A percentile compares a stretch with the other conserved stretches of the same genome.
Evolutionary conservation across 1,140 invertebrate species (phyloP).

Genomic region (Zophobas atratus): DNA sequence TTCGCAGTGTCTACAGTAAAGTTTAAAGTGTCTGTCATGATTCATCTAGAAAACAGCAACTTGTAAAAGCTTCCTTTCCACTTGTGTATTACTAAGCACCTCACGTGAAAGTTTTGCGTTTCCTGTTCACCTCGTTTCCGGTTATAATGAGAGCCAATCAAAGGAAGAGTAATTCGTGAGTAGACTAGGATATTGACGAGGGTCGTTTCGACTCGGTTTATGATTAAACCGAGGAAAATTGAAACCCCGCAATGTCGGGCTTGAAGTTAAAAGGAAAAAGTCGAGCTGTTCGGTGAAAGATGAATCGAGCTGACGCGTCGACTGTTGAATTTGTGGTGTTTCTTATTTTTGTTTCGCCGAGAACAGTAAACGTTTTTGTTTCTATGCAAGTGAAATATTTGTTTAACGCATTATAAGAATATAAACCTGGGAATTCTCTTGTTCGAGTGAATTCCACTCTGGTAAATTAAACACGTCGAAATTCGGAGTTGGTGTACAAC

Average conservation of each 20-base stretch:
- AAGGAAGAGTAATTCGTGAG: conserved; percentile 47
- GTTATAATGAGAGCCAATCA: conserved; percentile 55
- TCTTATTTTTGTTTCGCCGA: background rate
- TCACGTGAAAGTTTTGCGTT: conserved; percentile 51
- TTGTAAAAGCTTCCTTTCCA: background rate
- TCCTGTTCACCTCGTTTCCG: conserved; percentile 54
- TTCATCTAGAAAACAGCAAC: background rate
- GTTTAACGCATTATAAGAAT: conserved; percentile 16
- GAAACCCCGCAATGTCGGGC: conserved; percentile 4
- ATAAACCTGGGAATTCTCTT: conserved; percentile 14
- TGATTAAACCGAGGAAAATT: conserved; percentile 33
- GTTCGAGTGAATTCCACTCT: conserved; percentile 11
- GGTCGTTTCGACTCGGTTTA: conserved; percentile 45
- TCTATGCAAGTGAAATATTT: conserved; percentile 8
- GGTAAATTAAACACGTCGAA: conserved; percentile 26
- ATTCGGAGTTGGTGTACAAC: conserved; percentile 13
- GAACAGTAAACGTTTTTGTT: background rate
- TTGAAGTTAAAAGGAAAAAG: conserved; percentile 15
- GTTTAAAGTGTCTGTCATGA: background rate
- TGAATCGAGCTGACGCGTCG: background rate
- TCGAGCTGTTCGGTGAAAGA: conserved; percentile 4
- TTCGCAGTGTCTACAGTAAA: background rate
- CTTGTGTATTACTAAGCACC: conserved; percentile 18
- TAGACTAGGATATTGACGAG: conserved; percentile 38
- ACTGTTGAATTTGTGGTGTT: conserved; percentile 11